These are phyloP conservation scores for Echinarachnius parma DNA, from an alignment of 53 echinoderm and acorn worm species.

Conservation along the genomic window DNA sequence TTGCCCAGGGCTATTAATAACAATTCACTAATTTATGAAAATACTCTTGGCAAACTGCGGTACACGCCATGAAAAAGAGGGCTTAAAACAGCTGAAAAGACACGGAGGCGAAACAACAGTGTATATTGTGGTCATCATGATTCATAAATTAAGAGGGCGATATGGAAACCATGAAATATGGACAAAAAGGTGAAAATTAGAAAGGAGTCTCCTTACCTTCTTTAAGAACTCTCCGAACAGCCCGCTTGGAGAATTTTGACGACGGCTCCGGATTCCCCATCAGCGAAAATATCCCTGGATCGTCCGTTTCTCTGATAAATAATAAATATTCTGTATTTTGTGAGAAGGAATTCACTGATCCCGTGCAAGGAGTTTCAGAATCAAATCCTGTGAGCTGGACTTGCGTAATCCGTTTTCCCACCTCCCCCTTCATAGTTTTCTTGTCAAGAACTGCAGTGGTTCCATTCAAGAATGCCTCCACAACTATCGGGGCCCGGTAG, in stretches of 20 bases:
- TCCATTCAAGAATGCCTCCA: conserved; percentile 41
- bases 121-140: conserved; percentile 5
- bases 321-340: conserved; percentile 20
- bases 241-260: conserved; percentile 16
- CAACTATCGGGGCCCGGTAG: conserved; percentile 58
- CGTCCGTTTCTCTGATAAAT: conserved; percentile 20
- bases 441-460: conserved; percentile 5
- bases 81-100: conserved; percentile 41
- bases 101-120: conserved; percentile 11
- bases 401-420: too few relatives aligned
- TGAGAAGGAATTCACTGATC: conserved; percentile 13
- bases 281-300: conserved; percentile 22
- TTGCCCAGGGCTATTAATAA: conserved; percentile 24
- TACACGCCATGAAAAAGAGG: too few relatives aligned
- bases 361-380: conserved; percentile 33
- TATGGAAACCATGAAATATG: too few relatives aligned
- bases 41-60: too few relatives aligned
- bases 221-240: conserved; percentile 37
- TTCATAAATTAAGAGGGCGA: too few relatives aligned
- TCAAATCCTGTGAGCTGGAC: conserved; percentile 36
- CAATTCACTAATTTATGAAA: conserved; percentile 23
- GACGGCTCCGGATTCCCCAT: conserved; percentile 34
- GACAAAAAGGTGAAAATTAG: too few relatives aligned
- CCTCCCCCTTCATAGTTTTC: conserved; percentile 35
- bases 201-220: conserved; percentile 33